A percentile compares a stretch with the other conserved stretches of the same genome.
phyloP scores from a whole-genome alignment of 1,140 invertebrate genomes.

The Platorchestia sp. region DNA sequence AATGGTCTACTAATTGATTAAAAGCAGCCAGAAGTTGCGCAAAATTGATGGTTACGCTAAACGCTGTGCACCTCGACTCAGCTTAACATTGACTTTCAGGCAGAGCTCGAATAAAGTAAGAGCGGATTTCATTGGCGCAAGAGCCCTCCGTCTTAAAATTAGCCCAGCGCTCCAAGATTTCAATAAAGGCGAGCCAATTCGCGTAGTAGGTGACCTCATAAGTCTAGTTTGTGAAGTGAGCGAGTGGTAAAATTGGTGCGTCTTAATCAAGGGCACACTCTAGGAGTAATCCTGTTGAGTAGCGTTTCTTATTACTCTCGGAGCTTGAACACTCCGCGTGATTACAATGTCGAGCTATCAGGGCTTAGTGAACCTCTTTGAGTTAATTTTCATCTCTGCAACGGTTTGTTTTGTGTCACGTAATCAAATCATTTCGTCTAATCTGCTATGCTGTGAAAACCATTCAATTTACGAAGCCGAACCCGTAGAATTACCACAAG shows the following conservation, averaged over 20 bases:
- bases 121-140: neutral
- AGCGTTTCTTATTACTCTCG: neutral
- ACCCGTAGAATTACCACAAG: too few species aligned
- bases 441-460: neutral
- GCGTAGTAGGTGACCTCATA: neutral
- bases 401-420: neutral
- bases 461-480: too few species aligned
- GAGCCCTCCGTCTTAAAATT: neutral
- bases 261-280: neutral
- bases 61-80: neutral
- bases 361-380: neutral
- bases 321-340: neutral
- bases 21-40: neutral
- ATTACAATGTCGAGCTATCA: neutral
- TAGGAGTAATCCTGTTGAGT: neutral
- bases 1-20: neutral
- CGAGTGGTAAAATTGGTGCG: neutral
- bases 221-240: neutral
- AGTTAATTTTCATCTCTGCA: neutral
- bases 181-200: neutral
- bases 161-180: neutral
- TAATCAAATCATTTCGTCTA: neutral
- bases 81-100: neutral
- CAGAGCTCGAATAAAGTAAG: neutral
- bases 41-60: neutral